These are phyloP conservation scores for Trichonephila inaurata DNA, from an alignment of 1,140 invertebrate species.

Conservation along the genomic window DNA sequence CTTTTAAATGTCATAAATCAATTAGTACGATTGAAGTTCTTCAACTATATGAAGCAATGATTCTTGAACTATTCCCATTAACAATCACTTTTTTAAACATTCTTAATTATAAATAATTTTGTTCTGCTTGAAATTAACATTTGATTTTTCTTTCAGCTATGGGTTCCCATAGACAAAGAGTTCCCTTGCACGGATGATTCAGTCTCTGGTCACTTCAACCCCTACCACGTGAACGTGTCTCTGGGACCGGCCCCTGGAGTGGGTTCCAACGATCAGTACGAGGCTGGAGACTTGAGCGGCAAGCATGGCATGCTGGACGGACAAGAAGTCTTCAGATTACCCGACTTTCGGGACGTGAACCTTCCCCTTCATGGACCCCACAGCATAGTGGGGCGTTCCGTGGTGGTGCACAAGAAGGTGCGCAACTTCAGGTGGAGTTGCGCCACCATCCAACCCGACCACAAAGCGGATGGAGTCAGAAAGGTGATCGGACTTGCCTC, in stretches of 20 bases:
- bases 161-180: slow-evolving; percentile 89
- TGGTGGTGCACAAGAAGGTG: slow-evolving; percentile 90
- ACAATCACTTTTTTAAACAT: too few species aligned
- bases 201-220: slow-evolving; percentile 92
- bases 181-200: slow-evolving; percentile 93
- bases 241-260: slow-evolving; percentile 84
- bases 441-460: slow-evolving; percentile 91
- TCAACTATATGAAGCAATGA: too few species aligned
- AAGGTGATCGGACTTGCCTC: slow-evolving; percentile 93
- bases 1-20: too few species aligned
- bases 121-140: too few species aligned
- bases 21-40: too few species aligned
- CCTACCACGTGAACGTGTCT: slow-evolving; percentile 85
- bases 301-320: slow-evolving; percentile 88
- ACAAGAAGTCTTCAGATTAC: slow-evolving; percentile 82
- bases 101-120: too few species aligned
- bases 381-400: slow-evolving; percentile 91
- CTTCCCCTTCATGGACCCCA: slow-evolving; percentile 91
- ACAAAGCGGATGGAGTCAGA: slow-evolving; percentile 90
- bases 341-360: slow-evolving; percentile 89
- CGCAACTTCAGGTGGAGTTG: slow-evolving; percentile 86
- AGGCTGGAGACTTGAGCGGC: slow-evolving; percentile 91
- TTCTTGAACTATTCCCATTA: too few species aligned
- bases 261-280: slow-evolving; percentile 91
- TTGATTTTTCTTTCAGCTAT: slow-evolving; percentile 83